These are phyloP conservation scores for Nasalis larvatus DNA, from an alignment of 2,113 vertebrate species.

Conservation along the genomic window DNA sequence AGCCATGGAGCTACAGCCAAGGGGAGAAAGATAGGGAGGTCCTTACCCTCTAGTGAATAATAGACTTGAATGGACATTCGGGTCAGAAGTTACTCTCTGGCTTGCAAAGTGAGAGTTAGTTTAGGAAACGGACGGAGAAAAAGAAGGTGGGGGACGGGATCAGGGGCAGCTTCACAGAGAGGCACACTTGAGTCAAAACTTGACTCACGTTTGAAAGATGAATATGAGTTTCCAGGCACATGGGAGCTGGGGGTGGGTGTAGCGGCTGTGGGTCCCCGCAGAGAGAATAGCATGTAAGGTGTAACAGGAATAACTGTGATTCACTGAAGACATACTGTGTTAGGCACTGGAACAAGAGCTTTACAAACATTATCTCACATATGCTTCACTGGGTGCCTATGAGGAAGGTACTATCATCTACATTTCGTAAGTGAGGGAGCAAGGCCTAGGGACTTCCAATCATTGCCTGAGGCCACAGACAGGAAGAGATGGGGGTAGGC, in stretches of 20 bases:
- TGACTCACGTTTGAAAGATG: no score
- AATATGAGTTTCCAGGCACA: background rate
- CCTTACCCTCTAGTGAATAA: background rate
- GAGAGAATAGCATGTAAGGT: background rate
- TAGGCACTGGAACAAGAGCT: rapidly evolving
- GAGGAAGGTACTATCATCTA: rapidly evolving
- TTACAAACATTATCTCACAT: rapidly evolving
- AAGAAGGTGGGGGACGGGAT: rapidly evolving
- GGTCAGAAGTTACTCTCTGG: no score
- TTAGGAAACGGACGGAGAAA: background rate
- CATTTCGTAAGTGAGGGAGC: background rate
- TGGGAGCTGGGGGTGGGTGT: no score
- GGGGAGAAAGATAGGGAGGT: background rate
- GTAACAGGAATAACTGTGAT: rapidly evolving
- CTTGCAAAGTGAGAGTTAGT: no score
- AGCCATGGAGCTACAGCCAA: background rate
- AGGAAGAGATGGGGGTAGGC: no score
- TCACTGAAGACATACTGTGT: rapidly evolving
- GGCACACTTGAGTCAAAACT: background rate
- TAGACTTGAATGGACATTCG: background rate
- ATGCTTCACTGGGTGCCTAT: no score
- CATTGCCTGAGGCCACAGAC: background rate
- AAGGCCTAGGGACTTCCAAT: rapidly evolving
- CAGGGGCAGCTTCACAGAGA: background rate
- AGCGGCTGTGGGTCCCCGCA: no score